Base-by-base conservation (phyloP, 2,113 vertebrate species). In the Tyto alba region DNA sequence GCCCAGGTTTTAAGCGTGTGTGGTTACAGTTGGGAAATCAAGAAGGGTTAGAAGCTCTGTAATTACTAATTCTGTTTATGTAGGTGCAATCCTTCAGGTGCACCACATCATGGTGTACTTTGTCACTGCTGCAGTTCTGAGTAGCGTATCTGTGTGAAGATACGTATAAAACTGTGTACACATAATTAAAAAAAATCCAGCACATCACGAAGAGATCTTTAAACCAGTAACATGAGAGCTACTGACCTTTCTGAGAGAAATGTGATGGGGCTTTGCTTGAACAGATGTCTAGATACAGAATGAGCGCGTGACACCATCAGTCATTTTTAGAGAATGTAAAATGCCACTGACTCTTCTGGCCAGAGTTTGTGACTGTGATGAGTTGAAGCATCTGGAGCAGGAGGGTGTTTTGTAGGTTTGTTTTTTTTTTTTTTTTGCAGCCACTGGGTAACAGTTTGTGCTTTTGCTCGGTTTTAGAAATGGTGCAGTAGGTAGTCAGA, bases 241-340 rank as follows among this genome's bases (percentile, higher is more conserved):
- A 25, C 92, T 98, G 98, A 98, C 98, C 98, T 98, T 98, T 98
- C 97, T 96, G 96, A 98, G 96, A 97, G 98, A 97, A 97, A 97
- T 97, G 96, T 88, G 67, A 77, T 40, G 91, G 96, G 95, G 91
- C 88, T 97, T 97, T 97, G 89, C 97, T 78, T 68, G 94, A 96
- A 75, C 97, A 98, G 96, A 97, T 97, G 97, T 96, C 97, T 88
- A 86, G 85, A 84, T 89, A 93, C 59, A 84, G 81, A 66, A 85
- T 19, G 74, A 91, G 95, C 96, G 93, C 97, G 96, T 95, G 97
- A 92, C 95, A 95, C 96, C 90, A 75, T 97, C 96, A 93, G 97
- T 98, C 98, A 98, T 93, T 93, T 74, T 84, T 94, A 30, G 90
- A 69, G 76, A 98, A 96, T 2, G 85, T 87, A 79, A n/a, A n/a